Percentiles rank a stretch among this genome's conserved stretches.
phyloP scores from a whole-genome alignment of 92 coral and sea anemone species.

The Zoanthus gigantus region DNA sequence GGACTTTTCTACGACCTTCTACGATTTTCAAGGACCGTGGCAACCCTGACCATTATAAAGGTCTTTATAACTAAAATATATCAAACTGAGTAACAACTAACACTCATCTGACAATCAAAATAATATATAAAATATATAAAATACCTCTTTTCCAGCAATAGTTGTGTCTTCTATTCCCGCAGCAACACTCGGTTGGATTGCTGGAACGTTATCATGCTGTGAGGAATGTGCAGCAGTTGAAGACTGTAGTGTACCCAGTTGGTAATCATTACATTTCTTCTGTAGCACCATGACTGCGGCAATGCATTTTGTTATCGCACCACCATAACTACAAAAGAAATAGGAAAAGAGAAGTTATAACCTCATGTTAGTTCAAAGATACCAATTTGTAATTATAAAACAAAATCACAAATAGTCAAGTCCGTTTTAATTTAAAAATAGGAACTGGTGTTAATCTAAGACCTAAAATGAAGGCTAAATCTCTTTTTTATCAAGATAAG shows the following conservation, averaged over 20 bases:
- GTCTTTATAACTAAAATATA: not conserved
- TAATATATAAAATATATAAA: too few species aligned
- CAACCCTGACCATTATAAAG: too few species aligned
- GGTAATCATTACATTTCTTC: conserved; percentile 82
- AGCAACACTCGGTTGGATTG: conserved; percentile 9
- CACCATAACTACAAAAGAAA: conserved; percentile 73
- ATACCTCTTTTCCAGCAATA: conserved; percentile 15
- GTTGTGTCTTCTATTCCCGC: not conserved
- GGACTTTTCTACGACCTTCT: too few species aligned
- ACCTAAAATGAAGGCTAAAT: not conserved
- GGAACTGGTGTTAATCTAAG: not conserved
- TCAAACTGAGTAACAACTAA: not conserved
- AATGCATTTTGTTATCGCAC: conserved; percentile 91
- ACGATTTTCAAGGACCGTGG: too few species aligned
- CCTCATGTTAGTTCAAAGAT: not conserved
- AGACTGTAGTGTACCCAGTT: conserved; percentile 8
- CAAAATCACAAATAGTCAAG: not conserved
- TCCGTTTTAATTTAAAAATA: not conserved
- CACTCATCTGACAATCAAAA: not conserved
- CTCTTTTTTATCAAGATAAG: not conserved
- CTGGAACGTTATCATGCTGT: conserved; percentile 6
- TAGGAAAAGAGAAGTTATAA: too few species aligned
- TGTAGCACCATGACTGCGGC: conserved; percentile 89
- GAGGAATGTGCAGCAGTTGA: conserved; percentile 2
- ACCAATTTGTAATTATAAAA: not conserved